Evolutionary conservation across 2,113 vertebrate genomes (phyloP).

Genomic region (Tragelaphus buxtoni): DNA sequence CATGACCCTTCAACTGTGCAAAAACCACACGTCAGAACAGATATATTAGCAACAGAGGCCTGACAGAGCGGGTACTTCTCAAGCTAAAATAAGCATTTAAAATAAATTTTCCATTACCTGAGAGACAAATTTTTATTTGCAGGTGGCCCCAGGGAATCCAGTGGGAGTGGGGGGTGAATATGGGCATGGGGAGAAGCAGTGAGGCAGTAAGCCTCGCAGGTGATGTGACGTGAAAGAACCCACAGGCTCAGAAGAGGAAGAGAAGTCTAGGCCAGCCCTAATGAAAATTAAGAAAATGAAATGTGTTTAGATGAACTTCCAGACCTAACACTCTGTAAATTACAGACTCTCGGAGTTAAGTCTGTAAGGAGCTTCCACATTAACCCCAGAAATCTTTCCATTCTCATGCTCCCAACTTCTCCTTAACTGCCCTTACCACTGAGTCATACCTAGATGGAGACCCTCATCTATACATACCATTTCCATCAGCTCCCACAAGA

Average conservation of each 20-base stretch:
- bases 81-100: conserved; percentile 27
- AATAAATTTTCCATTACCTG: conserved; percentile 52
- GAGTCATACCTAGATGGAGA: not conserved
- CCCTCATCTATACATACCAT: not conserved
- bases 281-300: not conserved
- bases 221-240: not conserved
- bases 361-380: not conserved
- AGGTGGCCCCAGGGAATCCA: conserved; percentile 21
- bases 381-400: not conserved
- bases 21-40: conserved; percentile 2
- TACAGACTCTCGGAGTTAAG: not conserved
- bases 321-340: not conserved
- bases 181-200: not conserved
- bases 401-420: not conserved
- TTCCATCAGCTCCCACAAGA: not conserved
- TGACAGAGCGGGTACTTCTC: not conserved
- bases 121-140: not conserved
- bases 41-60: not conserved
- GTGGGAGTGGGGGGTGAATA: not conserved
- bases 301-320: not conserved
- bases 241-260: conserved; percentile 49
- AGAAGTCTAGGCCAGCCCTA: not conserved
- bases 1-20: not conserved
- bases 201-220: conserved; percentile 36
- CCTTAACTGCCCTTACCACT: not conserved